A percentile compares a stretch with the other conserved stretches of the same genome.
phyloP scores from a whole-genome alignment of 2,113 vertebrate species.

The Elachura formosa region DNA sequence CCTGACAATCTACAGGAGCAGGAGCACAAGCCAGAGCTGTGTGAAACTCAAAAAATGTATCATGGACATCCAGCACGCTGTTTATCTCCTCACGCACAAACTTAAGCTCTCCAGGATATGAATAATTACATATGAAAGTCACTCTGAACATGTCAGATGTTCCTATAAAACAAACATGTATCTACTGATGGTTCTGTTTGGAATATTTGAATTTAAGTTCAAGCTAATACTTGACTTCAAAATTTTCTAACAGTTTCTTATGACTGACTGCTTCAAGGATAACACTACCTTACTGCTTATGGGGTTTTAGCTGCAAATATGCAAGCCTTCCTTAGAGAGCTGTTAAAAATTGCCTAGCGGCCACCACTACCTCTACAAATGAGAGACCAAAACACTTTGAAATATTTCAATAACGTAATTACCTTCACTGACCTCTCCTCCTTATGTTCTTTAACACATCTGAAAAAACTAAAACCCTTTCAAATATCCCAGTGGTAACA shows the following conservation, averaged over 20 bases:
- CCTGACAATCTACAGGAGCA: conserved; percentile 85
- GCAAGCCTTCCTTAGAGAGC: background rate
- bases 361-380: background rate
- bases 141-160: conserved; percentile 77
- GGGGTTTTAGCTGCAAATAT: background rate
- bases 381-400: background rate
- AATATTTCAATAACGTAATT: background rate
- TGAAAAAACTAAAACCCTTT: background rate
- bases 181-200: background rate
- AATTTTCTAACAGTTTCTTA: background rate
- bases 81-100: conserved; percentile 82
- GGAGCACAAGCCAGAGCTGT: conserved; percentile 86
- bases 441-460: background rate
- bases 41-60: conserved; percentile 86
- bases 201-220: background rate
- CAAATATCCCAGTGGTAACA: background rate
- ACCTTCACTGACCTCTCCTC: background rate
- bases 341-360: background rate
- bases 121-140: conserved; percentile 84
- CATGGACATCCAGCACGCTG: conserved; percentile 53
- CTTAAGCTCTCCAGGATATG: conserved; percentile 69
- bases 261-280: background rate
- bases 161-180: conserved; percentile 64
- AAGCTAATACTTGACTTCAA: background rate
- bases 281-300: background rate